Percentiles rank a stretch among this genome's conserved stretches.
These are phyloP conservation scores for Canis aureus DNA, from an alignment of 2,113 vertebrate species.

Conservation along the genomic window DNA sequence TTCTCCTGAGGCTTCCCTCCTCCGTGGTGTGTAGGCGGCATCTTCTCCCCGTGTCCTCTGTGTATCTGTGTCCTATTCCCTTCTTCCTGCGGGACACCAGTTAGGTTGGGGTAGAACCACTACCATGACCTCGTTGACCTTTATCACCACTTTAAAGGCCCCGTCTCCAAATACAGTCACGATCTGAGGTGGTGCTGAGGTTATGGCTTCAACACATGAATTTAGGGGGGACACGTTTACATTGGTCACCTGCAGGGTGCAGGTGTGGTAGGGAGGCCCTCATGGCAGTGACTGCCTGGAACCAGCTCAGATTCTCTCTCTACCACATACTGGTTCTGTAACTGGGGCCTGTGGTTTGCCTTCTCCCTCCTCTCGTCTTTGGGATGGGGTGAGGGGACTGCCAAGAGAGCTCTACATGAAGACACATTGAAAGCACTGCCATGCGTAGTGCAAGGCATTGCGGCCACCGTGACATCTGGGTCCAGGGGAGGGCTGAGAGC, in stretches of 20 bases:
- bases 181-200: background rate
- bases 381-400: no score
- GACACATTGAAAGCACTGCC: background rate
- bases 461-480: no score
- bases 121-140: no score
- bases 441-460: no score
- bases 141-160: background rate
- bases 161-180: background rate
- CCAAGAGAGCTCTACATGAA: background rate
- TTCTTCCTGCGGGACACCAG: background rate
- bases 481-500: no score
- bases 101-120: background rate
- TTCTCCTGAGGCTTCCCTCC: background rate
- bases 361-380: background rate
- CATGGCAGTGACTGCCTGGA: background rate
- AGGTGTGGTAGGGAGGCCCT: background rate
- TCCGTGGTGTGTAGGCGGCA: rapidly evolving
- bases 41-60: background rate
- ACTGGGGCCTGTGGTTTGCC: background rate
- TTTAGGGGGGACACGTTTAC: background rate
- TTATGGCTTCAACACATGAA: no score
- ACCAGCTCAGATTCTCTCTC: background rate
- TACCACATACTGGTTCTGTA: background rate
- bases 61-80: background rate
- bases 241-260: background rate